Conservation (phyloP, 2,113 vertebrate species). For the Corvus hawaiiensis region DNA sequence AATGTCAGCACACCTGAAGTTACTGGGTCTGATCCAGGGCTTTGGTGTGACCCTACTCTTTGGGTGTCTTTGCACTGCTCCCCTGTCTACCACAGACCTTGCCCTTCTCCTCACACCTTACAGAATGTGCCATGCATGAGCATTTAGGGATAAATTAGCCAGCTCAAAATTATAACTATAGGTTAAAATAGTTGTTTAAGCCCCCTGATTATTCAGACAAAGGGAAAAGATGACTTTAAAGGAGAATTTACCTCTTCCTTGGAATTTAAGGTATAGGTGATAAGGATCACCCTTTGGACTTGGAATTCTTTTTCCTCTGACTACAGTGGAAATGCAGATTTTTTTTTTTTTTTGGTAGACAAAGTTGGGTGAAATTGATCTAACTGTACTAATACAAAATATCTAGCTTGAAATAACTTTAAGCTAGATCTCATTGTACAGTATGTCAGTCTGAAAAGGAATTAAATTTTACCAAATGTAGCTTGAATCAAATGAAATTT, state of each 20-base stretch:
- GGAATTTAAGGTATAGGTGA: background rate
- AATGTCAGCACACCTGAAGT: background rate
- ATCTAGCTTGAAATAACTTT: background rate
- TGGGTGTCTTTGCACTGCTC: accelerated
- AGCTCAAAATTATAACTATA: background rate
- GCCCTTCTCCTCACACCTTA: background rate
- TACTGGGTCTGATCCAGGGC: accelerated
- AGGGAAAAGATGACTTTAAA: background rate
- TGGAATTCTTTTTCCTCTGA: background rate
- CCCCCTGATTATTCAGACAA: background rate
- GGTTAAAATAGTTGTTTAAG: background rate
- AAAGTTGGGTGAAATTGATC: background rate
- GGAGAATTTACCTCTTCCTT: background rate
- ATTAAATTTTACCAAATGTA: background rate
- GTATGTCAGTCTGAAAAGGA: background rate
- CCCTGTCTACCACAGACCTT: background rate
- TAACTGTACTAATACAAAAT: background rate
- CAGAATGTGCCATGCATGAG: background rate
- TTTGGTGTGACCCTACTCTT: accelerated
- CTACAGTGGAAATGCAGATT: background rate
- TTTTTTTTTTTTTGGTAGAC: background rate
- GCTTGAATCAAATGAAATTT: conserved; percentile 1
- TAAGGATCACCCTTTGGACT: background rate
- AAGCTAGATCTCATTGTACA: background rate
- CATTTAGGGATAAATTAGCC: background rate